Evolutionary conservation across 2,888 invertebrate species (phyloP).

Genomic region (Andricus quercusramuli): DNA sequence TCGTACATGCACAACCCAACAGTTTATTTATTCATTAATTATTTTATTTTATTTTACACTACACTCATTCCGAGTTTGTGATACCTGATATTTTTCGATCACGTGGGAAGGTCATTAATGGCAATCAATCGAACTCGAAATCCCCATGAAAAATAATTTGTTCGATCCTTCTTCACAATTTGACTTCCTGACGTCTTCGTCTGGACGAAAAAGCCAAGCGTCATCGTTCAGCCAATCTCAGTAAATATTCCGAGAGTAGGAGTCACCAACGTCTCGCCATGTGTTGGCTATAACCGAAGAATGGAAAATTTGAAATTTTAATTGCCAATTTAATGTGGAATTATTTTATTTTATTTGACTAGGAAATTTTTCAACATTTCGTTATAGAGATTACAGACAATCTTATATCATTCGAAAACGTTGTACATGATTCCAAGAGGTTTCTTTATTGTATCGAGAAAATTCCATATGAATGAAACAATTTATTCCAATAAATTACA

Average conservation of each 20-base stretch:
- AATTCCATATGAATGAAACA: no score
- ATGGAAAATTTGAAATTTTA: slow-evolving; percentile 69
- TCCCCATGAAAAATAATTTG: slow-evolving; percentile 39
- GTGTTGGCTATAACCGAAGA: slow-evolving; percentile 74
- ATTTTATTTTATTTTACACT: slow-evolving; percentile 26
- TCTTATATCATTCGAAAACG: no score
- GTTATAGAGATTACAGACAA: no score
- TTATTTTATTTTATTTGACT: no score
- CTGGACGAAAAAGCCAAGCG: slow-evolving; percentile 38
- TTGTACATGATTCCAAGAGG: no score
- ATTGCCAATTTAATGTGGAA: slow-evolving; percentile 47
- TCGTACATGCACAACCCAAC: slow-evolving; percentile 12
- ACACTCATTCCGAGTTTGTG: slow-evolving; percentile 4
- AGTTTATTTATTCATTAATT: not conserved
- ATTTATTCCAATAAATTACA: no score
- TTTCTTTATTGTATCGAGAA: no score
- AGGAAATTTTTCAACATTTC: no score
- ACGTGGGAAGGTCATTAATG: not conserved
- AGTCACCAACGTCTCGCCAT: slow-evolving; percentile 73
- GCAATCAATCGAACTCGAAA: slow-evolving; percentile 35
- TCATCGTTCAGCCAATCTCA: slow-evolving; percentile 57
- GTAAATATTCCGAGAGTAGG: slow-evolving; percentile 71
- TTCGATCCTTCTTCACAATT: slow-evolving; percentile 21
- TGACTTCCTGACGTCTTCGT: slow-evolving; percentile 16
- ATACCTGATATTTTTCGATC: not conserved